These are phyloP conservation scores for Agapostemon virescens DNA, from an alignment of 2,888 invertebrate genomes.

Conservation along the genomic window DNA sequence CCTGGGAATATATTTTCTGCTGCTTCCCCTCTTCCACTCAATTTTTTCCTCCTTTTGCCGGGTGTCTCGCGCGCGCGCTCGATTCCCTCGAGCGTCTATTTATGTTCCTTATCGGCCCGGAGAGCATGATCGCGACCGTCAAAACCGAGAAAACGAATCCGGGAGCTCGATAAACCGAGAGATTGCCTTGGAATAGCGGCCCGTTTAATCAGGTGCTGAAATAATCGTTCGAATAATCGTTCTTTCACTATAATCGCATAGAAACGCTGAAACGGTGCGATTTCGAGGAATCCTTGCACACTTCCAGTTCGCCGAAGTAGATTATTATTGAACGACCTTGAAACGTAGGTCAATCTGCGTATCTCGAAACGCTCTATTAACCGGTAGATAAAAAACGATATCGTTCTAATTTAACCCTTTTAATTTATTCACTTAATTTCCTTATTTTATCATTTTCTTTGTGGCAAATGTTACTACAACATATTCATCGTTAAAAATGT, in stretches of 20 bases:
- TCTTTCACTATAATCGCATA: background rate
- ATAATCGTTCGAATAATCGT: conserved; percentile 21
- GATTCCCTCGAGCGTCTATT: conserved; percentile 40
- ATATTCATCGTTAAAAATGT: no score
- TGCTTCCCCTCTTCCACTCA: conserved; percentile 9
- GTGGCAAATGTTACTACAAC: no score
- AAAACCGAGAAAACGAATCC: conserved; percentile 41
- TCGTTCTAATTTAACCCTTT: no score
- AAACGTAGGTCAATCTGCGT: no score
- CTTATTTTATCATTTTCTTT: no score
- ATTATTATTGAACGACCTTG: no score
- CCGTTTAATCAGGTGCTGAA: conserved; percentile 41
- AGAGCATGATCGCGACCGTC: conserved; percentile 36
- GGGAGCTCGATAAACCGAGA: conserved; percentile 30
- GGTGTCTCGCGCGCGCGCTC: conserved; percentile 8
- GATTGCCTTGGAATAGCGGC: background rate
- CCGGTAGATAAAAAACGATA: no score
- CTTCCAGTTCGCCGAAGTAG: no score
- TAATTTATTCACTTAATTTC: no score
- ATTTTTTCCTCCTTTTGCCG: background rate
- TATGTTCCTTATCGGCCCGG: conserved; percentile 46
- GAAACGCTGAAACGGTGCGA: no score
- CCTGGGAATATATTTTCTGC: conserved; percentile 49
- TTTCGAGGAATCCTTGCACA: no score
- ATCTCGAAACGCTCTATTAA: no score